Base-by-base conservation (phyloP, 2,888 invertebrate genomes). In the Drosophila nigricruria region DNA sequence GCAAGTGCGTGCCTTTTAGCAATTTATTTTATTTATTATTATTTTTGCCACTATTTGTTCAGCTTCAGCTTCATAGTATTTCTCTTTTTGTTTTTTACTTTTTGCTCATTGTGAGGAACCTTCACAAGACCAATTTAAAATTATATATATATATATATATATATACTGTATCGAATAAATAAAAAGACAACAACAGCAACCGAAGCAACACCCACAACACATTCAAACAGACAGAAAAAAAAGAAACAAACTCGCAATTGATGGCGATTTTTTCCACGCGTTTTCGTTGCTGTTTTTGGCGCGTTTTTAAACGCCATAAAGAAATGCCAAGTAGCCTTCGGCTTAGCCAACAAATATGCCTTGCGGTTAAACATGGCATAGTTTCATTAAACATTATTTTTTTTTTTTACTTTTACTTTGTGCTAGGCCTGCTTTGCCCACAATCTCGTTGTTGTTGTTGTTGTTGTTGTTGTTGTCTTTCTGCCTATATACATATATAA, bases 291-390 rank as follows among this genome's bases (percentile, higher is more conserved):
- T 45, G 9, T 4, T 27, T 27, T 54, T 40, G 60, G 40, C 63
- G 75, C 60, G 76, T 56, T 77, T 75, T 64, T 54, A 47, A 61
- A 67, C 64, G 68, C 69, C 30, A 9, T 50, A 73, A 67, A 77
- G 82, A 82, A 82, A 85, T 73, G 77, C 57, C 54, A 32, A n/a
- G 66, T 64, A 58, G 72, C 88, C 84, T 88, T 88, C 82, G 45
- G 32, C 42, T n/a, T 27, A 23, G 30, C 34, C 20, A 27, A 16
- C n/a, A 27, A 25, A 70, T 65, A 63, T 74, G 82, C 73, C 86
- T 79, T 82, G 86, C 81, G 83, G 82, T 70, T 79, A 56, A 57
- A 70, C 66, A 65, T 82, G 88, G 77, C 83, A 85, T 71, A 79
- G 77, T 84, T 84, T 77, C 61, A 58, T 47, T 53, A 34, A 30